Evolutionary conservation across 35 echinoderm and acorn worm genomes (phyloP).

Genomic region (Ophiothrix spiculata): DNA sequence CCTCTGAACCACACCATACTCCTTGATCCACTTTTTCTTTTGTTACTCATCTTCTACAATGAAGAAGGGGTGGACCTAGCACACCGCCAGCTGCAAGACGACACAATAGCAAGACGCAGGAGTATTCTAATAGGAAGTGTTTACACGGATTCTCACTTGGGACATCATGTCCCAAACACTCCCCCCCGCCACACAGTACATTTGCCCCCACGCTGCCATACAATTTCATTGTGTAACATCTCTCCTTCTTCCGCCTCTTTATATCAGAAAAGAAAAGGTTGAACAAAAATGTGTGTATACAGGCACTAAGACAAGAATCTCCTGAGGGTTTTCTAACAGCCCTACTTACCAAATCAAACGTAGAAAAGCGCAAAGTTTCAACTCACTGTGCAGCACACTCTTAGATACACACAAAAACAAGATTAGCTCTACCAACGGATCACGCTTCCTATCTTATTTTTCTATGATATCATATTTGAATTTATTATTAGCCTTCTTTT

Average conservation of each 20-base stretch:
- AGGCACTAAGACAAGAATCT: conserved; percentile 1
- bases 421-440: too few species aligned
- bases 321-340: not conserved
- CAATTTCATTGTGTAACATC: not conserved
- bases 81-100: conserved; percentile 3
- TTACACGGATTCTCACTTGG: conserved; percentile 3
- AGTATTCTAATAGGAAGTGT: conserved; percentile 5
- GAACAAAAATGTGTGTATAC: conserved; percentile 13
- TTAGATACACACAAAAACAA: conserved; percentile 10
- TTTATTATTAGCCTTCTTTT: too few species aligned
- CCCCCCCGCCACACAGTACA: not conserved
- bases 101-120: conserved; percentile 8
- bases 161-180: not conserved
- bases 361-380: not conserved
- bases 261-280: conserved; percentile 1
- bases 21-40: conserved; percentile 8
- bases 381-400: not conserved
- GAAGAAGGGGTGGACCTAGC: conserved; percentile 8
- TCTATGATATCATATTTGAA: too few species aligned
- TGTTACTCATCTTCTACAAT: conserved; percentile 13
- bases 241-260: conserved; percentile 12
- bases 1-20: not conserved
- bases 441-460: too few species aligned
- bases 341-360: not conserved
- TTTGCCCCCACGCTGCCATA: conserved; percentile 10